Percentiles rank a stretch among this genome's conserved stretches.
Conservation (phyloP, 2,888 invertebrate genomes). For the Selenia dentaria region DNA sequence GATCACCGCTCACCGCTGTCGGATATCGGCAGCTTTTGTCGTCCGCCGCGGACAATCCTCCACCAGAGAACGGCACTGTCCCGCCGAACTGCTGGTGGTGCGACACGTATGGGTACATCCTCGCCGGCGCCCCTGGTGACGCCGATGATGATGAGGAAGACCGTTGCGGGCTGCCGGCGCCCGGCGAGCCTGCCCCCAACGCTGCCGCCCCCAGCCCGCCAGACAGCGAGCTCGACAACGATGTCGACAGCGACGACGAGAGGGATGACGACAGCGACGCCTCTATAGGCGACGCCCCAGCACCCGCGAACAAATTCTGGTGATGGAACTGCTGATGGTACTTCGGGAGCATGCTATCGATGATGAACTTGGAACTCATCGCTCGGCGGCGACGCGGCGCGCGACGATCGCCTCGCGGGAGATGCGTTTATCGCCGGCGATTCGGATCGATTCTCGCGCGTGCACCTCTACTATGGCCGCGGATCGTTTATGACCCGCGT, state of each 20-base stretch:
- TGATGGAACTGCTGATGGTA: slow-evolving; percentile 92
- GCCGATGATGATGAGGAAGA: slow-evolving; percentile 87
- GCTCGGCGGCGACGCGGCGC: slow-evolving; percentile 86
- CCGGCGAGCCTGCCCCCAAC: slow-evolving; percentile 84
- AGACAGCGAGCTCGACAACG: slow-evolving; percentile 84
- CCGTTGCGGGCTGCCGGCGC: slow-evolving; percentile 86
- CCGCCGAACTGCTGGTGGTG: slow-evolving; percentile 91
- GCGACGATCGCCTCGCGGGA: slow-evolving; percentile 83
- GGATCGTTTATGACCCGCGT: slow-evolving; percentile 94
- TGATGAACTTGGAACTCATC: slow-evolving; percentile 99
- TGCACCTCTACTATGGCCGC: slow-evolving; percentile 87
- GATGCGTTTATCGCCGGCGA: slow-evolving; percentile 83
- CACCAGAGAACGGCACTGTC: slow-evolving; percentile 88
- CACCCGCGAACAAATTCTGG: slow-evolving; percentile 84
- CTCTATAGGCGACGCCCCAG: slow-evolving; percentile 90
- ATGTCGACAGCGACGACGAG: slow-evolving; percentile 84
- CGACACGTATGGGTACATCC: slow-evolving; percentile 97
- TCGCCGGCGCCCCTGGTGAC: slow-evolving; percentile 89
- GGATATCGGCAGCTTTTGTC: slow-evolving; percentile 94
- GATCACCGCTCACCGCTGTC: slow-evolving; percentile 86
- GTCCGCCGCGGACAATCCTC: slow-evolving; percentile 83
- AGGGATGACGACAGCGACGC: slow-evolving; percentile 85
- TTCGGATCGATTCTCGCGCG: slow-evolving; percentile 85
- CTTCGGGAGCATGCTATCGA: slow-evolving; percentile 99
- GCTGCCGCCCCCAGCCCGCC: slow-evolving; percentile 87